Evolutionary conservation across 2,888 invertebrate genomes (phyloP), one percentile per base, ranked within the genome.

Genomic region (Phengaris arion): DNA sequence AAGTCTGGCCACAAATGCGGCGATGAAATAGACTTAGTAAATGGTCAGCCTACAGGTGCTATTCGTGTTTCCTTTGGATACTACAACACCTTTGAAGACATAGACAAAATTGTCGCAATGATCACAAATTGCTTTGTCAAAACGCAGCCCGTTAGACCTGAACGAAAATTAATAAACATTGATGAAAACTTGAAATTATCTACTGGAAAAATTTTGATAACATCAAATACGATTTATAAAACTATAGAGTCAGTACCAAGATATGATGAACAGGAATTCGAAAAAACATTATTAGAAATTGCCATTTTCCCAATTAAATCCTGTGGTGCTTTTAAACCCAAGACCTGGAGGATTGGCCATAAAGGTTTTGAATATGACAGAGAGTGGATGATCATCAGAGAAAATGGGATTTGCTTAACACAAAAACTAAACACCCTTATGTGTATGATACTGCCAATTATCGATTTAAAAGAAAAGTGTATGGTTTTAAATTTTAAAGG

Each of bases 11-110:
- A 98, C 87, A 96, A 97, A 64, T 99, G 99, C 88, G 98, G 99
- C 0, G 99, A 98, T 85, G 96, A 96, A 82, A 94, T 95, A 78
- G 98, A 99, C 90, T 89, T 99, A 75, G 92, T 99, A 5, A 94
- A 98, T 83, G 98, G 98, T 0, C 93, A 92, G 80, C 99, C 99
- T 0, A 98, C 99, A 0, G 99, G 99, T 9, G 97, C 98, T 2
- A 95, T 99, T 12, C 94, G 99, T 83, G 95, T 97, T 5, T 99
- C 99, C 0, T 98, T 99, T 86, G 99, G 99, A 22, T 98, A 97
- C 83, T 97, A 97, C 95, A 98, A 98, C 10, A 96, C 95, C 0
- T 92, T 93, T 77, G 85, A 94, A 74, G 97, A 99, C 85, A 96
- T 96, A 0, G 95, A 97, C 77, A 94, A 88, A 80, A 91, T 98